A percentile compares a stretch with the other conserved stretches of the same genome.
Conservation (phyloP, 2,113 vertebrate genomes). For the Pardalotus punctatus region DNA sequence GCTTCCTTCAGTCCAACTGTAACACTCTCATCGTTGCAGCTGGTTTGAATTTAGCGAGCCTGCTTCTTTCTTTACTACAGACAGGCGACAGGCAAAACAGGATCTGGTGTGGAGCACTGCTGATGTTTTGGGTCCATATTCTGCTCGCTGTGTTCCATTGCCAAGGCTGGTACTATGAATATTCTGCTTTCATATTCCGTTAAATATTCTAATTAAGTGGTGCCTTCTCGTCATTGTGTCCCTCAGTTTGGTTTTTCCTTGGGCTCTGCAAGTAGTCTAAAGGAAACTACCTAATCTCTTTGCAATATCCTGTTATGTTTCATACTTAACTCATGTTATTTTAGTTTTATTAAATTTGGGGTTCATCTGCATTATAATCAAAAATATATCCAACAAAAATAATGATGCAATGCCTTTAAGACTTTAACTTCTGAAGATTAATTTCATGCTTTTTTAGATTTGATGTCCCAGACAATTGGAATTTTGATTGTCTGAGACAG, state of each 20-base stretch:
- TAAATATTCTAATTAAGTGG: conserved; percentile 53
- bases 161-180: conserved; percentile 14
- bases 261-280: conserved; percentile 75
- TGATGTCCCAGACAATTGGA: conserved; percentile 80
- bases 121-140: background rate
- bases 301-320: conserved; percentile 99
- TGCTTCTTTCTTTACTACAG: conserved; percentile 51
- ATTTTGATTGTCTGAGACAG: conserved; percentile 78
- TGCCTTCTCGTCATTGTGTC: conserved; percentile 34
- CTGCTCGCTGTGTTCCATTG: background rate
- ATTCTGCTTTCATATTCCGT: conserved; percentile 1
- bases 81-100: conserved; percentile 28
- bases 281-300: conserved; percentile 94
- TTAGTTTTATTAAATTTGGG: conserved; percentile 92
- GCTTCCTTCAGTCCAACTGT: conserved; percentile 80
- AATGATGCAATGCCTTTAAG: conserved; percentile 81
- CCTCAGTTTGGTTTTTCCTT: conserved; percentile 38
- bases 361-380: conserved; percentile 90
- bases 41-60: conserved; percentile 80
- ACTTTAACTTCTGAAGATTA: conserved; percentile 83
- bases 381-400: conserved; percentile 88
- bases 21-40: conserved; percentile 79
- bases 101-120: conserved; percentile 22
- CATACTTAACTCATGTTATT: conserved; percentile 90
- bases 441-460: conserved; percentile 81